phyloP scores from a whole-genome alignment of 2,113 vertebrate species.

The Hypanus sabinus region DNA sequence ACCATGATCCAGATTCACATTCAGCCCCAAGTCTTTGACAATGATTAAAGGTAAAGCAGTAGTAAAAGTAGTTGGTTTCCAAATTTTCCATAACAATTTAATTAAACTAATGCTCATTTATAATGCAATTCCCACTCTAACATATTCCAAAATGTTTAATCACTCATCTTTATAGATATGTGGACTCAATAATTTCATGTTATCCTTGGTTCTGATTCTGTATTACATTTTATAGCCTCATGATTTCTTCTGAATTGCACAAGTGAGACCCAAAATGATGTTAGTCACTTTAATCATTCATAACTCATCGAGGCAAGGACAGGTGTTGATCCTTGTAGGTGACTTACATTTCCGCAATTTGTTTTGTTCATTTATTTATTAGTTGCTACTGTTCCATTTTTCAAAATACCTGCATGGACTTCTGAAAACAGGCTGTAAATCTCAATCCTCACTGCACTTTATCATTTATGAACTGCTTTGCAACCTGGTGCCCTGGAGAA shows the following conservation, averaged over 20 bases:
- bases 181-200: not conserved
- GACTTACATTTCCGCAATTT: constrained; percentile 7
- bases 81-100: not conserved
- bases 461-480: constrained; percentile 6
- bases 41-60: not conserved
- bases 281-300: constrained; percentile 27
- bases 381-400: not conserved
- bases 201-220: not conserved
- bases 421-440: not conserved
- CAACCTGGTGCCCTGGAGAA: not conserved
- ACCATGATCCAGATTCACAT: not conserved
- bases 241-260: not conserved
- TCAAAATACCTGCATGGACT: not conserved
- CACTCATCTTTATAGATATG: not conserved
- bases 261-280: not conserved
- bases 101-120: not conserved
- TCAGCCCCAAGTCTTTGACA: not conserved
- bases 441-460: not conserved
- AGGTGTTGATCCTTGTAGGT: constrained; percentile 22
- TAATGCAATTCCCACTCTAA: not conserved
- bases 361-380: not conserved
- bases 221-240: not conserved
- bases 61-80: not conserved
- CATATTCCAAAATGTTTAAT: not conserved
- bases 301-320: constrained; percentile 15